Conservation (phyloP, 2,797 vertebrate genomes). For the Mus minutoides region DNA sequence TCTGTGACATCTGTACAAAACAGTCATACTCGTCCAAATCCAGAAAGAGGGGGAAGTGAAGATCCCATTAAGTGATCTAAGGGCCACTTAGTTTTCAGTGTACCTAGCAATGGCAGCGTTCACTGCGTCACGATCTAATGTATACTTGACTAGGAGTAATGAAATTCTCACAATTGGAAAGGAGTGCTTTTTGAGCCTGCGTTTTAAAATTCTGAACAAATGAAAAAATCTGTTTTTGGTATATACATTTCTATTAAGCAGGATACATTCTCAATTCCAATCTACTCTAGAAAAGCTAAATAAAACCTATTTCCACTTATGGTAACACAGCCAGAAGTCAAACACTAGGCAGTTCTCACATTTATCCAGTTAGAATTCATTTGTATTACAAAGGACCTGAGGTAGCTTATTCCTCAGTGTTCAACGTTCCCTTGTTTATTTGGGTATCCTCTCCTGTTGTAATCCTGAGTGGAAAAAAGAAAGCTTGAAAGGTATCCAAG, state of each 20-base stretch:
- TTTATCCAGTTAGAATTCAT: slow-evolving; percentile 37
- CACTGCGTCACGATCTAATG: slow-evolving; percentile 8
- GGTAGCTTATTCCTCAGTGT: background rate
- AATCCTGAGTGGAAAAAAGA: background rate
- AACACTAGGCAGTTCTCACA: background rate
- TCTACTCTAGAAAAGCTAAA: slow-evolving; percentile 1
- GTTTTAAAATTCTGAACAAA: slow-evolving; percentile 18
- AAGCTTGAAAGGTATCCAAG: background rate
- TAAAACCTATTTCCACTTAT: slow-evolving; percentile 38
- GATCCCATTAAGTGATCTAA: background rate
- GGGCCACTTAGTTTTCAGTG: slow-evolving; percentile 38
- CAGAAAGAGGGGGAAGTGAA: background rate
- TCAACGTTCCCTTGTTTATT: background rate
- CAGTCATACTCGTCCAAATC: slow-evolving; percentile 7
- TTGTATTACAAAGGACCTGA: background rate
- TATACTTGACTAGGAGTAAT: slow-evolving; percentile 37
- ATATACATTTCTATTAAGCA: slow-evolving; percentile 16
- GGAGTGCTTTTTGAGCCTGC: slow-evolving; percentile 35
- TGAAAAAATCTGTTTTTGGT: background rate
- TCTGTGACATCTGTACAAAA: background rate
- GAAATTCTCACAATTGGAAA: slow-evolving; percentile 40
- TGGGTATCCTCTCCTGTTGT: background rate
- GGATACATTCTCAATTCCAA: background rate
- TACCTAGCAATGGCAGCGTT: slow-evolving; percentile 16
- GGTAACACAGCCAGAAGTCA: background rate